phyloP scores from a whole-genome alignment of 2,113 vertebrate genomes.

The Scopus umbretta region DNA sequence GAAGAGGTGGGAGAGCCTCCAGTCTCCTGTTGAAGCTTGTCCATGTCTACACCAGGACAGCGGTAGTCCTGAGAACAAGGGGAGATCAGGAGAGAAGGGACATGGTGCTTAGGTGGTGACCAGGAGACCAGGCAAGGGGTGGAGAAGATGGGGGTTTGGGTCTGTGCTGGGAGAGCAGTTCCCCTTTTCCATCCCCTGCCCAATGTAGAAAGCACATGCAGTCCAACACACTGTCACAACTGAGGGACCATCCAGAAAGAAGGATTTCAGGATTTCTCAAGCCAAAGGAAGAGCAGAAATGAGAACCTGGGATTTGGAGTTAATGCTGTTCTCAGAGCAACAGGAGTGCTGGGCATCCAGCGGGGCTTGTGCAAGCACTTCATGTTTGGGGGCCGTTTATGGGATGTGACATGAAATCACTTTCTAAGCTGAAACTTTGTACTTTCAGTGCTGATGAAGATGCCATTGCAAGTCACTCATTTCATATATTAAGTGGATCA shows the following conservation, averaged over 20 bases:
- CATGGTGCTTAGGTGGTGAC: not conserved
- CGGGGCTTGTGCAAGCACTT: not conserved
- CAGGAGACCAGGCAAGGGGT: accelerated
- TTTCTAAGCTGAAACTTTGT: not conserved
- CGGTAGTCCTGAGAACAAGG: not conserved
- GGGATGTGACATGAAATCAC: not conserved
- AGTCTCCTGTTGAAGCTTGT: not conserved
- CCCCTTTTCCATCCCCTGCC: not conserved
- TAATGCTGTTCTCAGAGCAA: not conserved
- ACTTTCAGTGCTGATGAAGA: not conserved
- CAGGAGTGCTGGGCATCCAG: not conserved
- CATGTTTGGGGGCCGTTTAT: not conserved
- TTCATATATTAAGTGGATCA: constrained; percentile 21
- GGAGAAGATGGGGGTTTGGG: not conserved
- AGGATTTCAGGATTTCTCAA: not conserved
- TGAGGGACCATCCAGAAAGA: not conserved
- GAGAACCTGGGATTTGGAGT: not conserved
- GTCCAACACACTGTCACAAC: not conserved
- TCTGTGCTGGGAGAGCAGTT: not conserved
- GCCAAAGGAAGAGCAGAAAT: not conserved
- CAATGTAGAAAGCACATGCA: not conserved
- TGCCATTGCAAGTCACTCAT: not conserved
- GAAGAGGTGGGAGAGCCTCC: not conserved
- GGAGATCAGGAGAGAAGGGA: not conserved
- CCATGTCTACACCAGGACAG: not conserved